Evolutionary conservation across 2,888 invertebrate genomes (phyloP).

Genomic region (Metacarcinus magister): DNA sequence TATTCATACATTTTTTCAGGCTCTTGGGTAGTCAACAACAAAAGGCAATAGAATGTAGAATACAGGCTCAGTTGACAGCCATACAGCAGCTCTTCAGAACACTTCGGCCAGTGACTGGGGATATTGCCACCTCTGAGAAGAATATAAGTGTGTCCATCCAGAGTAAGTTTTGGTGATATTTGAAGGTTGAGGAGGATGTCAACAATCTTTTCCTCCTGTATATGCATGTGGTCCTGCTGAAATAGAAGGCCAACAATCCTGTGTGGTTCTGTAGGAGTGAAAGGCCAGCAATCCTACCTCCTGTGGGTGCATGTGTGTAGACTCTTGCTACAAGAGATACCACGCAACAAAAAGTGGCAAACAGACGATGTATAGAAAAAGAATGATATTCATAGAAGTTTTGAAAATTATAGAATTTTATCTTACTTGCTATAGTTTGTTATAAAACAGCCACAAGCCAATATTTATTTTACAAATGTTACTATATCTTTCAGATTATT

Average conservation of each 20-base stretch:
- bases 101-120: conserved; percentile 80
- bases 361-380: neutral
- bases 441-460: neutral
- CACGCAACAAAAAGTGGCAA: neutral
- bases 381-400: neutral
- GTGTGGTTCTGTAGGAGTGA: neutral
- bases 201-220: neutral
- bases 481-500: conserved; percentile 74
- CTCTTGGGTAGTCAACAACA: conserved; percentile 77
- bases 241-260: neutral
- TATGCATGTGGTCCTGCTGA: neutral
- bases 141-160: conserved; percentile 77
- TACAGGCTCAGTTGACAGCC: conserved; percentile 79
- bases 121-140: conserved; percentile 76
- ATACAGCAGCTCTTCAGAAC: conserved; percentile 79
- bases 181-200: neutral
- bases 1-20: conserved; percentile 57
- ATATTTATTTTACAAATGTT: neutral
- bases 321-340: neutral
- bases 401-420: neutral
- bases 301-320: neutral
- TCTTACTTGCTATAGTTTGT: neutral
- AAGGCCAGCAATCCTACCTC: neutral
- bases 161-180: conserved; percentile 56
- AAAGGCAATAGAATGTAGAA: conserved; percentile 78